A percentile compares a stretch with the other conserved stretches of the same genome.
Conservation (phyloP, 2,113 vertebrate genomes). For the Syngnathus floridae region DNA sequence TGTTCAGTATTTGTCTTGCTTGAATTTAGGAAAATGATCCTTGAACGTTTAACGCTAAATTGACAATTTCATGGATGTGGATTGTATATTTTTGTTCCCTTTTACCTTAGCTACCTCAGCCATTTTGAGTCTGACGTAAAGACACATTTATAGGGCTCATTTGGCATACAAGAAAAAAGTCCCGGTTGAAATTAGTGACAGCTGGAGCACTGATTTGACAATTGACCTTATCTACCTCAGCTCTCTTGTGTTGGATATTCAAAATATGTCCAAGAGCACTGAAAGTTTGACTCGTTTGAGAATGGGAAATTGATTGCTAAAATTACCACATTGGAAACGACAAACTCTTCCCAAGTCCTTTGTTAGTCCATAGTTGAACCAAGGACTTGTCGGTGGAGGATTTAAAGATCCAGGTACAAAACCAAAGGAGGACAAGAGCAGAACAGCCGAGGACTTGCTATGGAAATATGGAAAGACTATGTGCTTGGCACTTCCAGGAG, state of each 20-base stretch:
- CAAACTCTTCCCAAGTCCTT: background rate
- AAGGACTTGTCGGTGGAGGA: background rate
- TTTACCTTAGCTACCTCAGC: conserved; percentile 1
- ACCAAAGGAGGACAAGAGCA: background rate
- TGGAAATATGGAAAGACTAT: background rate
- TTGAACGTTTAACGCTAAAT: background rate
- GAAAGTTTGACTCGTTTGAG: background rate
- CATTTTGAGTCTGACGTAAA: background rate
- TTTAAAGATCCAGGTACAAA: conserved; percentile 1
- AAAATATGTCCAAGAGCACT: conserved; percentile 1
- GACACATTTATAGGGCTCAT: background rate
- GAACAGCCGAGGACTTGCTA: background rate
- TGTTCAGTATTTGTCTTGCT: background rate
- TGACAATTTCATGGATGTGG: background rate
- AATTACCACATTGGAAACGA: background rate
- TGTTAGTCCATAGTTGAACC: background rate
- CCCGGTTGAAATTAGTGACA: background rate
- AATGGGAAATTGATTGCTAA: background rate
- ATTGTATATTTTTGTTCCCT: background rate
- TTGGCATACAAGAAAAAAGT: background rate
- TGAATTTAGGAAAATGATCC: background rate
- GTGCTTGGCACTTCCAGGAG: background rate
- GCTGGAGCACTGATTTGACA: background rate
- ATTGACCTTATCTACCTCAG: conserved; percentile 4
- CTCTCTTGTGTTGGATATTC: background rate